A percentile compares a stretch with the other conserved stretches of the same genome.
Conservation (phyloP, 2,888 invertebrate species). For the Drosophila rellima region DNA sequence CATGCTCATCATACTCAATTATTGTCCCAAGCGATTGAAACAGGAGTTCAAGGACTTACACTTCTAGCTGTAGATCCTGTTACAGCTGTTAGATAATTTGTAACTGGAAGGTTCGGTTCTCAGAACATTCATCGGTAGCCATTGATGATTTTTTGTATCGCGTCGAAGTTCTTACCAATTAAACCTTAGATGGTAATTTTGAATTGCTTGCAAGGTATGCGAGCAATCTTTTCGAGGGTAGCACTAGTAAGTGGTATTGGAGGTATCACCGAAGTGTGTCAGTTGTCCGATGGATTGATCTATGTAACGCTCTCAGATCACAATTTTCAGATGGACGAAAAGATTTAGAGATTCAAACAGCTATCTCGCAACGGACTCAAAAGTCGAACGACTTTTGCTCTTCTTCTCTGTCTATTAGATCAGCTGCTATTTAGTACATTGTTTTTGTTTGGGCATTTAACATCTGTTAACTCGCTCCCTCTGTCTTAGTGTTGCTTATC, state of each 20-base stretch:
- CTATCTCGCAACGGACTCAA: not conserved
- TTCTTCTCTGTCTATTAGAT: too few species aligned
- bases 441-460: too few species aligned
- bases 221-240: slow-evolving; percentile 16
- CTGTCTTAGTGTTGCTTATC: too few species aligned
- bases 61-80: not conserved
- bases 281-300: not conserved
- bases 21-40: not conserved
- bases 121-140: slow-evolving; percentile 2
- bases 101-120: slow-evolving; percentile 17
- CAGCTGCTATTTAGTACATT: too few species aligned
- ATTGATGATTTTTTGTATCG: slow-evolving; percentile 28
- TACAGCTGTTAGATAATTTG: not conserved
- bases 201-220: slow-evolving; percentile 11
- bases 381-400: not conserved
- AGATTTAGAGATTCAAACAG: not conserved
- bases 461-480: too few species aligned
- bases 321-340: slow-evolving; percentile 2
- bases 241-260: slow-evolving; percentile 19
- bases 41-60: not conserved
- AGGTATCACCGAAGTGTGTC: not conserved
- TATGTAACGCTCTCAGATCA: not conserved
- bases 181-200: slow-evolving; percentile 20
- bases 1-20: not conserved
- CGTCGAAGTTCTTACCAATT: slow-evolving; percentile 8